These are phyloP conservation scores for Actinernus sp. DNA, from an alignment of 92 coral and sea anemone genomes.

Conservation along the genomic window DNA sequence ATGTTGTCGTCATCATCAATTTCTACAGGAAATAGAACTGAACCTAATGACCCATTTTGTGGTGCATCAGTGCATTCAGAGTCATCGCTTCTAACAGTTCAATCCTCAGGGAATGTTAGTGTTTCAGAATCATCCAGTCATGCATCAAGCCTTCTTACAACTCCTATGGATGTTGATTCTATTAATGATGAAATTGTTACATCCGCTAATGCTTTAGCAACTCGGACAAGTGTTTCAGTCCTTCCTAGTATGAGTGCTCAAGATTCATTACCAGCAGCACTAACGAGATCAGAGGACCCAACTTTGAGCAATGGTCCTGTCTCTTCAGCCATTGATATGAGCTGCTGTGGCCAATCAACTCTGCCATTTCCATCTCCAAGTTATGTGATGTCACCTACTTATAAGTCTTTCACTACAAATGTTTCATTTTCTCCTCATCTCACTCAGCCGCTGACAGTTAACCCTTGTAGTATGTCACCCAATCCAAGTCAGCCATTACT, in stretches of 20 bases:
- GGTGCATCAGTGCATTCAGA: slow-evolving; percentile 2
- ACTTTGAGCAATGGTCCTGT: slow-evolving; percentile 70
- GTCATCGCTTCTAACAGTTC: slow-evolving; percentile 38
- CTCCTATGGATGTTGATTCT: slow-evolving; percentile 5
- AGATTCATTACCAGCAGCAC: slow-evolving; percentile 4
- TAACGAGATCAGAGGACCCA: slow-evolving; percentile 71
- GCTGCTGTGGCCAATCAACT: slow-evolving; percentile 40
- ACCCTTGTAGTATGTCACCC: slow-evolving; percentile 83
- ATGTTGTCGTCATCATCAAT: slow-evolving; percentile 12
- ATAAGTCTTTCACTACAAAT: slow-evolving; percentile 57
- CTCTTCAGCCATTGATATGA: slow-evolving; percentile 33
- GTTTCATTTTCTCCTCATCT: slow-evolving; percentile 74
- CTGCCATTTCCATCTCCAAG: slow-evolving; percentile 78
- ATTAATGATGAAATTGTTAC: not conserved
- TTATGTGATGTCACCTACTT: slow-evolving; percentile 77
- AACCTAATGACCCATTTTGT: not conserved
- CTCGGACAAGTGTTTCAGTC: not conserved
- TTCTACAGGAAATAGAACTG: slow-evolving; percentile 6
- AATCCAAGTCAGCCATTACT: slow-evolving; percentile 77
- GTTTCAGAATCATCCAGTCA: not conserved
- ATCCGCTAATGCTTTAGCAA: not conserved
- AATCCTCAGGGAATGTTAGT: not conserved
- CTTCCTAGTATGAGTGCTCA: not conserved
- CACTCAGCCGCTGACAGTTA: slow-evolving; percentile 89
- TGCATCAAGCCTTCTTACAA: not conserved